Percentiles rank a stretch among this genome's conserved stretches.
These are phyloP conservation scores for Leptinotarsa juncta DNA, from an alignment of 2,888 invertebrate genomes.

Conservation along the genomic window DNA sequence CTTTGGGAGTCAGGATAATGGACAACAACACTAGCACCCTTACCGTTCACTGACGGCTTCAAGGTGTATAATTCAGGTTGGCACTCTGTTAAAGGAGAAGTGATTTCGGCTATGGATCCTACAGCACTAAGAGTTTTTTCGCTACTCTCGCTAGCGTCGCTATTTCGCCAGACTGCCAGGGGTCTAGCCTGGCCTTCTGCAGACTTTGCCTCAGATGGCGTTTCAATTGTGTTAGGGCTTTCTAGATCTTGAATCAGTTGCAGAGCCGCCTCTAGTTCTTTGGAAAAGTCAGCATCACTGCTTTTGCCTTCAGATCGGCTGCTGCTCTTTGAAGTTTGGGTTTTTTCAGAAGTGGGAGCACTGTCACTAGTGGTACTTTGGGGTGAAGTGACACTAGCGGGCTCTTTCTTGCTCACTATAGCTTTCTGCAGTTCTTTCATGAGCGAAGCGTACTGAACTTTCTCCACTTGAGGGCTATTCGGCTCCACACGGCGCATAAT, in stretches of 20 bases:
- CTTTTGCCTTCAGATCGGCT: conserved; percentile 60
- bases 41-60: conserved; percentile 60
- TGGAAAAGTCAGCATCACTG: conserved; percentile 67
- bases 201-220: conserved; percentile 63
- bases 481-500: conserved; percentile 57
- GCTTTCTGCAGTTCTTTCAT: conserved; percentile 67
- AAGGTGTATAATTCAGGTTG: conserved; percentile 58
- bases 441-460: conserved; percentile 67
- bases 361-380: conserved; percentile 58
- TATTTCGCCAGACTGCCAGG: conserved; percentile 62
- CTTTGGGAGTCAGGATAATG: conserved; percentile 65
- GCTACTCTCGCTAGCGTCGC: conserved; percentile 61
- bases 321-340: conserved; percentile 58
- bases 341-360: conserved; percentile 58
- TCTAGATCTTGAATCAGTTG: conserved; percentile 67
- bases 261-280: conserved; percentile 67
- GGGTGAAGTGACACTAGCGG: conserved; percentile 57
- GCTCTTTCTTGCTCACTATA: conserved; percentile 63
- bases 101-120: conserved; percentile 62
- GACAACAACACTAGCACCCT: conserved; percentile 62
- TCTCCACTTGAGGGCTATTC: conserved; percentile 62
- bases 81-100: conserved; percentile 61
- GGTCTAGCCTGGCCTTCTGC: conserved; percentile 52
- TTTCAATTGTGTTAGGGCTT: conserved; percentile 67
- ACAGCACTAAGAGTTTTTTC: conserved; percentile 66